A percentile compares a stretch with the other conserved stretches of the same genome.
These are phyloP conservation scores for Dendrocopos noguchii DNA, from an alignment of 2,113 vertebrate genomes.

Conservation along the genomic window DNA sequence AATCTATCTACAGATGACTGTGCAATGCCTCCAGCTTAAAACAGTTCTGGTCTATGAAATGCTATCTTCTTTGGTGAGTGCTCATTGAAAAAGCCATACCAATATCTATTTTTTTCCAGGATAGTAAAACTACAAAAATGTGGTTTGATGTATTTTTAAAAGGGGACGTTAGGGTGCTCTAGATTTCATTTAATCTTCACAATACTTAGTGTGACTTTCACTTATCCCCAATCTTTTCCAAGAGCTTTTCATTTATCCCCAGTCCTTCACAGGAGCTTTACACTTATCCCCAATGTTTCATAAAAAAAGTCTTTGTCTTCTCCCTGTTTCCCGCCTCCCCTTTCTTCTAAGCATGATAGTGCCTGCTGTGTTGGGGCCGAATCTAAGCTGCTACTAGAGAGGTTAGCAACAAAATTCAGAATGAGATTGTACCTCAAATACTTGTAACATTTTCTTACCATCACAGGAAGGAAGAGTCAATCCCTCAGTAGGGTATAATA, in stretches of 20 bases:
- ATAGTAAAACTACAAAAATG: background rate
- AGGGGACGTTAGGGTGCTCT: background rate
- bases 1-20: background rate
- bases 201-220: slow-evolving; percentile 14
- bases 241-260: slow-evolving; percentile 28
- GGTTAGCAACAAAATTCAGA: background rate
- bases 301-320: background rate
- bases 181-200: background rate
- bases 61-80: background rate
- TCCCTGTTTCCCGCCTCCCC: background rate
- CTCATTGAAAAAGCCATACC: background rate
- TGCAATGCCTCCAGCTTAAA: background rate
- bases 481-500: background rate
- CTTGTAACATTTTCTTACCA: background rate
- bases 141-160: background rate
- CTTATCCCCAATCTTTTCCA: background rate
- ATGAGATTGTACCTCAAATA: background rate
- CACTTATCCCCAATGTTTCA: background rate
- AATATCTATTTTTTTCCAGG: background rate
- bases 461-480: background rate
- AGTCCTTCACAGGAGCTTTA: background rate
- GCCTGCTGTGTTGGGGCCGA: background rate
- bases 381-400: background rate
- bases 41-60: background rate
- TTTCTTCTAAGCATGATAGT: background rate